Base-by-base conservation (phyloP, 2,888 invertebrate genomes). In the Tipula helvola region DNA sequence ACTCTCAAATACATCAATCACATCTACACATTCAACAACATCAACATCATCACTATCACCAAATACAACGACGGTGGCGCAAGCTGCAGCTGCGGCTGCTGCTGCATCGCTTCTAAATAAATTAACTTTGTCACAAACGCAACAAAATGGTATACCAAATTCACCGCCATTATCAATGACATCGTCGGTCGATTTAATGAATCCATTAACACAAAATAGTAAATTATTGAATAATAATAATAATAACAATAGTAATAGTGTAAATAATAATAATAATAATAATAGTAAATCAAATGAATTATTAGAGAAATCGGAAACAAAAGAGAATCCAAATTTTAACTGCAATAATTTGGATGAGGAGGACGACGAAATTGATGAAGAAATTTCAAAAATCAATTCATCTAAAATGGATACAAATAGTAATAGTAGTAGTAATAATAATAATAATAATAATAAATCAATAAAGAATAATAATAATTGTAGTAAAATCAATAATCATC, bases 1-100 rank as follows among this genome's bases (percentile, higher is more conserved):
- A 93, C 94, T 98, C 90, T 96, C 96, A 88, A 93, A 93, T 47
- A 93, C 93, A 87, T 88, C 88, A 85, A 86, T 52, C 86, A 87
- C 87, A 87, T 86, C 87, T 88, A 88, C 88, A 89, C 88, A 47
- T 86, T 86, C 86, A 87, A 87, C 87, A 87, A 87, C 52, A 87
- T 87, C 87, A 87, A 86, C 86, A 87, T 88, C 86, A 87, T 86
- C 87, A 87, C 87, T 87, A 87, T 84, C 88, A 88, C 83, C 86
- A 86, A 86, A 39, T 87, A 83, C 86, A 86, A 47, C 87, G 36
- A 36, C 71, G 71, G 71, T 28, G 3, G 71, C 71, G 1, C 71
- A 52, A 12, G 41, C 86, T 42, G 36, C 86, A 13, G 36, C 71
- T 7, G 42, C 86, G 13, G 86, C 87, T 5, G 39, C 87, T 5